Base-by-base conservation (phyloP, 2,888 invertebrate genomes). In the Heliconius sara region DNA sequence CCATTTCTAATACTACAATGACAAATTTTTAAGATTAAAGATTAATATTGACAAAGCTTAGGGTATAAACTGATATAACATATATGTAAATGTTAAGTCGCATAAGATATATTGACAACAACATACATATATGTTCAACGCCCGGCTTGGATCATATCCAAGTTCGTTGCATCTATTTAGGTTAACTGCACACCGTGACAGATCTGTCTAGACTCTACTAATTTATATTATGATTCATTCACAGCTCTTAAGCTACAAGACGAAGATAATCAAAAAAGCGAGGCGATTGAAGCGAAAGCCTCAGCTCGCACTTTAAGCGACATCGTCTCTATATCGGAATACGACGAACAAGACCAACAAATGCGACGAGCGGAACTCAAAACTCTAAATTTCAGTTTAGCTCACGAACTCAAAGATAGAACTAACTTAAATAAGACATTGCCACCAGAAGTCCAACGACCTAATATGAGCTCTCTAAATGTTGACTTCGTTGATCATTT, bases 281-380 rank as follows among this genome's bases (percentile, higher is more conserved):
- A 95, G 63, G 83, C 85, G 3, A 85, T 89, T 19, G 94, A 94
- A 12, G 96, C 95, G 34, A 97, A 97, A 89, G 95, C 95, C 78
- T 97, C 97, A 73, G 97, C 96, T 0, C 95, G 97, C 66, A 97
- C 97, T 0, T 92, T 97, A 9, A 97, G 97, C 87, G 97, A 97
- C 84, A 96, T 97, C 80, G 95, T 97, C 0, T 97, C 97, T 1
- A 96, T 97, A 88, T 96, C 97, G 0, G 97, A 97, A 84, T 96
- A 96, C 81, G 97, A 97, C 82, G 97, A 97, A 84, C 96, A 96
- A 75, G 97, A 97, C 86, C 86, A 93, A 76, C 94, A 96, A 79
- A 96, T 96, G 89, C 92, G 96, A 10, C 89, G 92, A 79, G 95
- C 95, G 0, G 96, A 95, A 79, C 83, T 92, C 12, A 92, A 89